Percentiles rank a stretch among this genome's conserved stretches.
Conservation (phyloP, 2,888 invertebrate genomes). For the Lampropteryx suffumata region DNA sequence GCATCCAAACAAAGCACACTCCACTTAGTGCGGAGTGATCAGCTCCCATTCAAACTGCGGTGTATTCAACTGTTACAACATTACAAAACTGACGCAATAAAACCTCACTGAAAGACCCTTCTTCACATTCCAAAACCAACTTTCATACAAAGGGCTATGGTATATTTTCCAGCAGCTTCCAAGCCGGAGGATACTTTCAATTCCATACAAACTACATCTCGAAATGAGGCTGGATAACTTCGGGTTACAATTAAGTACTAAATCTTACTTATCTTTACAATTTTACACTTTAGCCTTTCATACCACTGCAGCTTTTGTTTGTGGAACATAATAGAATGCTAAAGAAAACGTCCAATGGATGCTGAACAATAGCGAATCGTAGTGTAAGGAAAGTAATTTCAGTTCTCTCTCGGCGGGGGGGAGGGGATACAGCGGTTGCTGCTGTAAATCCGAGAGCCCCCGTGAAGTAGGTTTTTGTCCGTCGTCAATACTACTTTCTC, state of each 20-base stretch:
- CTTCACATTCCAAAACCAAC: not conserved
- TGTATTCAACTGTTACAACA: constrained; percentile 3
- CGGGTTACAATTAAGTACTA: constrained; percentile 1
- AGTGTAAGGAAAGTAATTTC: constrained; percentile 3
- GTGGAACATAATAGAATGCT: not conserved
- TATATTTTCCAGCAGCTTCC: not conserved
- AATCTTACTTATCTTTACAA: constrained; percentile 7
- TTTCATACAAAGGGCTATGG: not conserved
- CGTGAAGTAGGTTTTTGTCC: too few relatives aligned
- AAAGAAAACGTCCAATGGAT: not conserved
- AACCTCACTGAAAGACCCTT: not conserved
- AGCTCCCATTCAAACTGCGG: not conserved
- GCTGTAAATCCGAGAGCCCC: not conserved
- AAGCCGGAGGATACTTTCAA: not conserved
- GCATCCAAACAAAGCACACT: too few relatives aligned
- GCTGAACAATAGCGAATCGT: not conserved
- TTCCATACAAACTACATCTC: constrained; percentile 3
- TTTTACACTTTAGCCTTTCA: not conserved
- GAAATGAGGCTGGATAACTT: not conserved
- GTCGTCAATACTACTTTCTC: constrained; percentile 18
- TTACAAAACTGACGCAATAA: constrained; percentile 4
- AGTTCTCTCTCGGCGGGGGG: too few relatives aligned
- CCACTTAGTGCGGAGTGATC: not conserved
- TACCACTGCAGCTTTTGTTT: not conserved
- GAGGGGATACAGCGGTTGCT: too few relatives aligned